Evolutionary conservation across 2,888 invertebrate genomes (phyloP).

Genomic region (Campoletis raptor): DNA sequence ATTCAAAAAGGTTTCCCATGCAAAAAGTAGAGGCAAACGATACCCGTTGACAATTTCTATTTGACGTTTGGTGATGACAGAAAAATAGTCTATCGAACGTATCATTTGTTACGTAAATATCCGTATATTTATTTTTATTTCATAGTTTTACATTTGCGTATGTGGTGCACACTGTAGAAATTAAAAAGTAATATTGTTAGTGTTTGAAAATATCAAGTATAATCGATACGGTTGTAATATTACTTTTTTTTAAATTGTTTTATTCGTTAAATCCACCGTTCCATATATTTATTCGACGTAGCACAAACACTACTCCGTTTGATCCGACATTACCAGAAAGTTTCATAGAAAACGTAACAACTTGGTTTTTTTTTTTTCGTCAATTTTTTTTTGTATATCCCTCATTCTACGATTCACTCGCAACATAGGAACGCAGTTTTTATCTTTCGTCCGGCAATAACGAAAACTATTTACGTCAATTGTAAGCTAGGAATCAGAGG

Average conservation of each 20-base stretch:
- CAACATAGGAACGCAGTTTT: conserved; percentile 60
- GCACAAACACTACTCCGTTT: conserved; percentile 70
- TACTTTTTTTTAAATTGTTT: conserved; percentile 70
- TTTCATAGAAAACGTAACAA: conserved; percentile 78
- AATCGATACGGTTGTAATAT: conserved; percentile 77
- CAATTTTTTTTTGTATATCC: conserved; percentile 19
- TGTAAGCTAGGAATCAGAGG: conserved; percentile 69
- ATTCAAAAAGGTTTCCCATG: not conserved
- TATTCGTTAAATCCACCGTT: conserved; percentile 73
- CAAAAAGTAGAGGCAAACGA: not conserved
- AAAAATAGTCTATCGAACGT: conserved; percentile 68
- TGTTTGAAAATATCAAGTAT: conserved; percentile 79
- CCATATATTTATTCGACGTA: conserved; percentile 73
- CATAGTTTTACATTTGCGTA: conserved; percentile 79
- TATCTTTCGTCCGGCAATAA: conserved; percentile 50
- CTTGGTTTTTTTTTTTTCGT: conserved; percentile 68
- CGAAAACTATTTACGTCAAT: conserved; percentile 66
- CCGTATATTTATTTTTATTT: conserved; percentile 80
- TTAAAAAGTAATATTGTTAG: conserved; percentile 80
- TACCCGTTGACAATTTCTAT: not conserved
- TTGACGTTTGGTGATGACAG: conserved; percentile 11
- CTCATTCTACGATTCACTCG: conserved; percentile 46
- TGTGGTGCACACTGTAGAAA: conserved; percentile 81
- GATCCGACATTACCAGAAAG: conserved; percentile 74
- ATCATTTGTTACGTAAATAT: conserved; percentile 80